phyloP scores from a whole-genome alignment of 1,140 invertebrate genomes.

The Drosophila arawakana region DNA sequence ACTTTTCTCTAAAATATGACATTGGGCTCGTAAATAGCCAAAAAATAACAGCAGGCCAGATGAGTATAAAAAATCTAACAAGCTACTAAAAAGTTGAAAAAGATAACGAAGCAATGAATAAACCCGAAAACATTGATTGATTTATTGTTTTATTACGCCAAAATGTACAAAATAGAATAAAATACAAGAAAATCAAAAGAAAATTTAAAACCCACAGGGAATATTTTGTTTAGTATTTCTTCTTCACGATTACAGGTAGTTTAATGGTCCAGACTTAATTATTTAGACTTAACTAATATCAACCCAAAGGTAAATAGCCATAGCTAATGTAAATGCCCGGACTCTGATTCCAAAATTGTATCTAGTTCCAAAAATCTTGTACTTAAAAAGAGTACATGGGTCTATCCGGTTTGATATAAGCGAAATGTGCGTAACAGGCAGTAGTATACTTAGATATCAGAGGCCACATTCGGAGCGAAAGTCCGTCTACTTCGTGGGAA shows the following conservation, averaged over 20 bases:
- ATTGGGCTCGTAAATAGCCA: conserved; percentile 24
- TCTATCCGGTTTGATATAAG: too few relatives aligned
- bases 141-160: conserved; percentile 78
- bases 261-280: conserved; percentile 51
- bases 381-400: too few relatives aligned
- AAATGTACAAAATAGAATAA: conserved; percentile 36
- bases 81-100: conserved; percentile 71
- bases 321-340: conserved; percentile 54
- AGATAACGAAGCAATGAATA: conserved; percentile 62
- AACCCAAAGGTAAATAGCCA: conserved; percentile 64
- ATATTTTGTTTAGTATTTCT: conserved; percentile 33
- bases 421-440: too few relatives aligned
- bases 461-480: too few relatives aligned
- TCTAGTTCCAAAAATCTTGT: too few relatives aligned
- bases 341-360: not conserved
- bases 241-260: conserved; percentile 4
- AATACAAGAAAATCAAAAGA: conserved; percentile 46
- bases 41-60: conserved; percentile 17
- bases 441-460: too few relatives aligned
- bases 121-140: conserved; percentile 68
- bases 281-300: conserved; percentile 58
- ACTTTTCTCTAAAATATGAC: conserved; percentile 30
- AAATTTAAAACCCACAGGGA: conserved; percentile 62
- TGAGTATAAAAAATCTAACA: conserved; percentile 60
- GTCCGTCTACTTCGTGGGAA: too few relatives aligned